A percentile compares a stretch with the other conserved stretches of the same genome.
Conservation (phyloP, 2,797 vertebrate genomes). For the Alectoris magna region DNA sequence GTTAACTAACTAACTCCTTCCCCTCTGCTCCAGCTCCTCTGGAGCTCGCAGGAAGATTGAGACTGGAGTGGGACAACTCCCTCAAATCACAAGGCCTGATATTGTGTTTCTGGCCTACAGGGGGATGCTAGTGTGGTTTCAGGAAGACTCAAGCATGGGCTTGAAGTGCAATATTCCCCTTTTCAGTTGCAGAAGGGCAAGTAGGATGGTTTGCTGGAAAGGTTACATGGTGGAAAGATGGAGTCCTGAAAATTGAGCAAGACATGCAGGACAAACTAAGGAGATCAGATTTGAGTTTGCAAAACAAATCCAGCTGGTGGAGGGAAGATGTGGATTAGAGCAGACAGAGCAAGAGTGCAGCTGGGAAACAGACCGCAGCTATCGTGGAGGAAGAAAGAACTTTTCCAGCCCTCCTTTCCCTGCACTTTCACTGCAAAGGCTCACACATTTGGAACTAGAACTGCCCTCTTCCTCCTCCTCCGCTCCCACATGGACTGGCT, state of each 20-base stretch:
- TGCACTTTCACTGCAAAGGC: constrained; percentile 10
- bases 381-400: constrained; percentile 33
- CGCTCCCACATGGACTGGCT: background rate
- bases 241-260: background rate
- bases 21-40: background rate
- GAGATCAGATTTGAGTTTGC: background rate
- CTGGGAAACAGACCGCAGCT: constrained; percentile 54
- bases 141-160: background rate
- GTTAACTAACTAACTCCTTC: background rate
- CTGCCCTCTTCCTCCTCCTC: constrained; percentile 37
- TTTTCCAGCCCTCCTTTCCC: constrained; percentile 34
- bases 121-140: background rate
- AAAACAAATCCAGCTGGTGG: constrained; percentile 27
- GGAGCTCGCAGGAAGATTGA: background rate
- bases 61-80: background rate
- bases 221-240: background rate
- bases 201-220: background rate
- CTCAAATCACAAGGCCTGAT: background rate
- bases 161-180: background rate
- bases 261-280: background rate
- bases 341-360: background rate
- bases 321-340: constrained; percentile 11
- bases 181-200: background rate
- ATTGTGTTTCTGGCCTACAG: background rate
- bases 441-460: constrained; percentile 29